These are phyloP conservation scores for Plebejus argus DNA, from an alignment of 2,888 invertebrate genomes.

Conservation along the genomic window DNA sequence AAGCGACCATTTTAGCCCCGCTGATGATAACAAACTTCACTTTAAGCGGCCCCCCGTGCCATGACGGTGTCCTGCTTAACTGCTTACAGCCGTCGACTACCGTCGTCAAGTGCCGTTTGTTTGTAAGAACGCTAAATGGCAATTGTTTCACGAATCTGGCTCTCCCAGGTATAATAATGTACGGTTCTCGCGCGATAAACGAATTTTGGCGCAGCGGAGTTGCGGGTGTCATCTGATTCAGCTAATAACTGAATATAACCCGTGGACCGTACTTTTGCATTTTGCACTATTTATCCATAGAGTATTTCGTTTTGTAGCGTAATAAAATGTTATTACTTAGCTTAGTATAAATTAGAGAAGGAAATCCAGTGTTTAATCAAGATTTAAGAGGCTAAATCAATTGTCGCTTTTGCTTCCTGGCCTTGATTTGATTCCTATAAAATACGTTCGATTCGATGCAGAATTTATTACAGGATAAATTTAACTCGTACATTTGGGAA, in stretches of 20 bases:
- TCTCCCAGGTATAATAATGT: too few species aligned
- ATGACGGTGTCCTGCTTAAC: too few species aligned
- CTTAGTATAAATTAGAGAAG: neutral
- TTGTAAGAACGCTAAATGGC: too few species aligned
- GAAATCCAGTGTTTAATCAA: neutral
- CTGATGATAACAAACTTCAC: too few species aligned
- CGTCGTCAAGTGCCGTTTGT: too few species aligned
- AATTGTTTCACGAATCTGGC: too few species aligned
- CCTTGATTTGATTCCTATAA: conserved; percentile 7
- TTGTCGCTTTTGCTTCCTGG: neutral
- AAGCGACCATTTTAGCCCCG: too few species aligned
- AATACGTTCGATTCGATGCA: conserved; percentile 21
- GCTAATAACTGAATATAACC: neutral
- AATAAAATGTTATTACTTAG: neutral
- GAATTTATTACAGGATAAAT: conserved; percentile 18
- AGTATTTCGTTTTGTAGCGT: neutral
- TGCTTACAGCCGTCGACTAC: too few species aligned
- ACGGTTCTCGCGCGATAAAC: too few species aligned
- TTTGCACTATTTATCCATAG: neutral
- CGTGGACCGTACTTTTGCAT: neutral
- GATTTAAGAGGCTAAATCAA: conserved; percentile 1
- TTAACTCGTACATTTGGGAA: conserved; percentile 12
- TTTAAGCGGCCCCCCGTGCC: too few species aligned
- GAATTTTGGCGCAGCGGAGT: too few species aligned
- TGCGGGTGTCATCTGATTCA: too few species aligned